These are phyloP conservation scores for Drosophila crucigera DNA, from an alignment of 2,888 invertebrate species.

Conservation along the genomic window DNA sequence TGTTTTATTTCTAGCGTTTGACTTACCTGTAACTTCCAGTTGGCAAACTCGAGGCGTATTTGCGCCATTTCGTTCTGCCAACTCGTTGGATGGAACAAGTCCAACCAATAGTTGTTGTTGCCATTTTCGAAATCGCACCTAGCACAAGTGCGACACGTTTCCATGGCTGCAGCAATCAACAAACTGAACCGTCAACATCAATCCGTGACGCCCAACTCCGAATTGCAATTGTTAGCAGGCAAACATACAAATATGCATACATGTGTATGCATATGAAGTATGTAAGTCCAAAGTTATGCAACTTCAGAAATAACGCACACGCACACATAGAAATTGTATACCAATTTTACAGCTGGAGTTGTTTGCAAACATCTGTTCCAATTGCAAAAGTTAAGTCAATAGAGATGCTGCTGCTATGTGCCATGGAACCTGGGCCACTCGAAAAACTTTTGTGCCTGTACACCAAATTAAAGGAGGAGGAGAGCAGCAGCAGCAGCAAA, in stretches of 20 bases:
- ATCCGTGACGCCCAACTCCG: constrained; percentile 34
- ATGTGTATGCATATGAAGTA: constrained; percentile 7
- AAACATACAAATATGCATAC: constrained; percentile 19
- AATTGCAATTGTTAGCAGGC: constrained; percentile 41
- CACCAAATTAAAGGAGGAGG: constrained; percentile 21
- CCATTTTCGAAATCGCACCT: constrained; percentile 82
- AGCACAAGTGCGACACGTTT: constrained; percentile 83
- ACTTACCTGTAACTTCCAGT: constrained; percentile 82
- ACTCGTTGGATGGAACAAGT: constrained; percentile 78
- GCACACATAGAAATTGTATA: constrained; percentile 20
- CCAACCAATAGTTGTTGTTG: constrained; percentile 77
- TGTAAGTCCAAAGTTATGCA: constrained; percentile 58
- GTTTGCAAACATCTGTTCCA: constrained; percentile 42
- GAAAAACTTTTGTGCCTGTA: constrained; percentile 57
- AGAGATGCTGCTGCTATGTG: constrained; percentile 50
- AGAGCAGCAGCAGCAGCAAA: constrained; percentile 17
- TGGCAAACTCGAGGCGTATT: constrained; percentile 76
- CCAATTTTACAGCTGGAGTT: constrained; percentile 37
- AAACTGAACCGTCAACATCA: constrained; percentile 56
- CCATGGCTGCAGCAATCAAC: constrained; percentile 70
- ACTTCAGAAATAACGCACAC: constrained; percentile 56
- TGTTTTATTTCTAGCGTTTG: background rate
- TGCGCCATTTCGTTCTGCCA: constrained; percentile 77
- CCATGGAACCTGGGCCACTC: constrained; percentile 54
- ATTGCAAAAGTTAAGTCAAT: constrained; percentile 27